Evolutionary conservation across 2,888 invertebrate species (phyloP), one percentile per base, ranked within the genome.

Genomic region (Apocheima hispidaria): DNA sequence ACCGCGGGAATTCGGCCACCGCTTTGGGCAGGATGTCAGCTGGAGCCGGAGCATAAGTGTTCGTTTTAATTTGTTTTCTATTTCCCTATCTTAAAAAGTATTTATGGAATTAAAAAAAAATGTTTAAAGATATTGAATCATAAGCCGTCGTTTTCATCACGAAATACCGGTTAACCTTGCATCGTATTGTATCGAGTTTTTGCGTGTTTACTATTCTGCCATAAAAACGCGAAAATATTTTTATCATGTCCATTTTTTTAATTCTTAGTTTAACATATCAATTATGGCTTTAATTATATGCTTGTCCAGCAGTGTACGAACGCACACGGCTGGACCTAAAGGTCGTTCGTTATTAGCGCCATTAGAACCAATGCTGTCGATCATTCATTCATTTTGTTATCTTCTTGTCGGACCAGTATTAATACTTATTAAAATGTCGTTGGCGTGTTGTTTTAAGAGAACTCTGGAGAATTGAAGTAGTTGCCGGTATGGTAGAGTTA

Each of bases 221-320:
- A 59, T n/a, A 30, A 46, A 66, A 63, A 20, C 36, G 23, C 41
- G 48, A 48, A 46, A 46, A 51, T 60, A 63, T 63, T 57, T 57
- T 36, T 60, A 54, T 46, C 16, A 26, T 26, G 10, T n/a, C 21
- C 14, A 21, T 49, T 49, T 49, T 49, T 49, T 49, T n/a, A 7
- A 20, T 49, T 49, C 23, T 44, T 41, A 6, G 7, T n/a, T n/a
- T 18, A 48, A 48, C 48, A 7, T 48, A 20, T 48, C 23, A 35
- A 35, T 49, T 49, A 49, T 14, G 14, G 20, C 20, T 33, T 21
- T 6, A 49, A 18, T 33, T 48, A 12, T 30, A 48, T 20, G 10
- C 30, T 48, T 48, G 5, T 43, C n/a, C n/a, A n/a, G n/a, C n/a
- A n/a, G n/a, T n/a, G 43, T 20, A 20, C 20, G n/a, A 33, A 16